These are phyloP conservation scores for Scrobipalpa atriplicella DNA, from an alignment of 2,888 invertebrate genomes.

Conservation along the genomic window DNA sequence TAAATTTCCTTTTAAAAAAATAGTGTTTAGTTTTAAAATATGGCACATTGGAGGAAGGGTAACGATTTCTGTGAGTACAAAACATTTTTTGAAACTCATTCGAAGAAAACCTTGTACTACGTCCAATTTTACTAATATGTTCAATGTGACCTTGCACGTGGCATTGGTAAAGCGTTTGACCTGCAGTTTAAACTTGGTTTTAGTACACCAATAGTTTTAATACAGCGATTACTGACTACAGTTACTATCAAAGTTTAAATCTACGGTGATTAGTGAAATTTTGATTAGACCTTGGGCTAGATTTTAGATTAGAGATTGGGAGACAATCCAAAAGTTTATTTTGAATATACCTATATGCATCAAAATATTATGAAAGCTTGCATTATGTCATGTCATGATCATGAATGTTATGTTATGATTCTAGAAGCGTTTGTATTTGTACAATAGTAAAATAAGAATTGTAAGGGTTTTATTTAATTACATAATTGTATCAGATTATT, in stretches of 20 bases:
- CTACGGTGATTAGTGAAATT: not conserved
- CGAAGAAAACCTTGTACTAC: too few relatives aligned
- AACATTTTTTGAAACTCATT: not conserved
- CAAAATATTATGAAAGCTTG: too few relatives aligned
- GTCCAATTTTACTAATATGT: not conserved
- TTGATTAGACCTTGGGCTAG: not conserved
- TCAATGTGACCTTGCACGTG: constrained; percentile 10
- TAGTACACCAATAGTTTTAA: not conserved
- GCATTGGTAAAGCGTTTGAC: not conserved
- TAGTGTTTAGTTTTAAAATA: constrained; percentile 28
- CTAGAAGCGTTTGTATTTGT: too few relatives aligned
- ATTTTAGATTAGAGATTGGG: not conserved
- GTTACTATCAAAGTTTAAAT: not conserved
- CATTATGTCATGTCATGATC: too few relatives aligned
- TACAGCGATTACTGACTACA: not conserved
- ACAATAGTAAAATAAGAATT: too few relatives aligned
- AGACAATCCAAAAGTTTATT: not conserved
- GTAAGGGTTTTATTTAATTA: too few relatives aligned
- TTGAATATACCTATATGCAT: too few relatives aligned
- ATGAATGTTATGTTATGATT: too few relatives aligned
- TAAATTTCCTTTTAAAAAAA: not conserved
- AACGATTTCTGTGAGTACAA: constrained; percentile 74
- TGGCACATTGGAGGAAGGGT: constrained; percentile 46
- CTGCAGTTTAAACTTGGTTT: not conserved
- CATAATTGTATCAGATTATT: too few relatives aligned